Base-by-base conservation (phyloP, 1,140 invertebrate species). In the Lysiphlebus fabarum region DNA sequence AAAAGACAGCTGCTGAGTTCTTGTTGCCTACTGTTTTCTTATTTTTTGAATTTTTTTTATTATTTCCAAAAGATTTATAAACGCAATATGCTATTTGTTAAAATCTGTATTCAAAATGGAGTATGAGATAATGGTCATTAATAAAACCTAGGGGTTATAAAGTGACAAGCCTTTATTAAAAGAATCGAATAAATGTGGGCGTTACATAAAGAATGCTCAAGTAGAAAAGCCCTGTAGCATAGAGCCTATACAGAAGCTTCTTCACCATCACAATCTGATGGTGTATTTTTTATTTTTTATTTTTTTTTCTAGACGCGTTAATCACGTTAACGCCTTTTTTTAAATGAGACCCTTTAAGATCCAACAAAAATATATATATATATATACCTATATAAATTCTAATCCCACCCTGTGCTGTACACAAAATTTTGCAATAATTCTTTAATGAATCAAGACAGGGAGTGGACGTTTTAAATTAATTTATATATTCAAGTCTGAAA, bases 171-270 rank as follows among this genome's bases (percentile, higher is more conserved):
- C 61, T 68, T 70, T 67, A 70, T 68, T 70, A 67, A 70, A 70
- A 70, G 58, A 66, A 67, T 65, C 60, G 63, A 44, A 68, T 61
- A 67, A 69, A 67, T 67, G 69, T 67, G 65, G 69, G 69, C 69
- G 69, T 70, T 56, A 17, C 58, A 38, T 7, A 36, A 37, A 37
- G 65, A 69, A 70, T 65, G 17, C 59, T 66, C 58, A 66, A 67
- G 66, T 64, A 62, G 49, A 51, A 51, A 11, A 37, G 17, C 53
- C 55, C 44, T 37, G 12, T 45, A 62, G 38, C 54, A 10, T 34
- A 7, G 1, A 34, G 36, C 12, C 38, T 51, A 49, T 49, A 51
- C 7, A 40, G 43, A 61, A 63, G 64, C 62, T 51, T 26, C 17
- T 26, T 26, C 17, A 26, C 17, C 17, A 26, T 26, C 17, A 26